A percentile compares a stretch with the other conserved stretches of the same genome.
phyloP scores from a whole-genome alignment of 2,113 vertebrate genomes.

The rabbit (Oryctolagus cuniculus) region DNA sequence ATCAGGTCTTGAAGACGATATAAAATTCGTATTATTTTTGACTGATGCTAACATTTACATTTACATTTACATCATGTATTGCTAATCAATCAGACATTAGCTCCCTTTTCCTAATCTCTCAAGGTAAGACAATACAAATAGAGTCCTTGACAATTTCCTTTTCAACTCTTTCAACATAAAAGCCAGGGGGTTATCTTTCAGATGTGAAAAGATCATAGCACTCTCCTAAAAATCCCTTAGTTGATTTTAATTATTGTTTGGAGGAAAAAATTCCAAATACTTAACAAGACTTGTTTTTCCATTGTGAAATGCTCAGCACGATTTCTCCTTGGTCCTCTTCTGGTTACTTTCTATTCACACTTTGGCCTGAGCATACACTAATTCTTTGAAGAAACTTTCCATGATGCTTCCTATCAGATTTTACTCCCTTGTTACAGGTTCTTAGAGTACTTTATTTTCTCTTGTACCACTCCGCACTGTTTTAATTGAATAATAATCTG shows the following conservation, averaged over 20 bases:
- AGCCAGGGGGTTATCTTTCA: slow-evolving; percentile 42
- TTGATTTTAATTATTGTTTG: neutral
- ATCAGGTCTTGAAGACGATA: neutral
- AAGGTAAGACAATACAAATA: neutral
- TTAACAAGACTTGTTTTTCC: neutral
- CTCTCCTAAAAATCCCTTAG: neutral
- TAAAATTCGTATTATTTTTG: slow-evolving; percentile 16
- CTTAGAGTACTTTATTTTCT: neutral
- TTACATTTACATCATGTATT: neutral
- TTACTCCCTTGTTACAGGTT: neutral
- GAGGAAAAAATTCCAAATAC: neutral
- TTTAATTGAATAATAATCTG: slow-evolving; percentile 17
- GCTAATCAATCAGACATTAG: neutral
- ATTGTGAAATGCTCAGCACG: neutral
- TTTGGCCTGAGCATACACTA: neutral
- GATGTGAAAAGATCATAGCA: slow-evolving; percentile 5
- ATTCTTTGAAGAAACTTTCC: neutral
- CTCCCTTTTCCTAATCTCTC: slow-evolving; percentile 20
- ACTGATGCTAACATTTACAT: neutral
- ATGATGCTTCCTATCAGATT: neutral
- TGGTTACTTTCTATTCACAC: neutral
- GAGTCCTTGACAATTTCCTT: neutral
- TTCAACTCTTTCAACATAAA: neutral
- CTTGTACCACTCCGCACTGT: neutral
- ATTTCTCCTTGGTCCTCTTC: neutral